Evolutionary conservation across 2,888 invertebrate species (phyloP).

Genomic region (Unio pictorum): DNA sequence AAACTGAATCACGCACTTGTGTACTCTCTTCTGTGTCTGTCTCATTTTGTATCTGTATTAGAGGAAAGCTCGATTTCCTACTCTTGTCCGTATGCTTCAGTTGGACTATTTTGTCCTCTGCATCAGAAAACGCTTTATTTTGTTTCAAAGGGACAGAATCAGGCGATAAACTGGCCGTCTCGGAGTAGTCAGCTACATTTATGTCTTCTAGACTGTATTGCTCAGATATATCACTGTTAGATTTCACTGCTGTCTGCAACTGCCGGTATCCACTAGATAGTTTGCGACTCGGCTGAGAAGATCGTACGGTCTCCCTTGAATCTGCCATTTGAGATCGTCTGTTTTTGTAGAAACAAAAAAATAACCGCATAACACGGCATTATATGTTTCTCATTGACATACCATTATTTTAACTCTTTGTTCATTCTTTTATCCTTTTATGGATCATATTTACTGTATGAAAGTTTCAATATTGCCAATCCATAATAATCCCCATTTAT

Average conservation of each 20-base stretch:
- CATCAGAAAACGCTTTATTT: slow-evolving; percentile 23
- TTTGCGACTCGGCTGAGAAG: slow-evolving; percentile 2
- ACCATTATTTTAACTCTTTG: too few relatives aligned
- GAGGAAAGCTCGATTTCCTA: slow-evolving; percentile 39
- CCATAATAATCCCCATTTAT: too few relatives aligned
- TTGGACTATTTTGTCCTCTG: slow-evolving; percentile 15
- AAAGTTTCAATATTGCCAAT: too few relatives aligned
- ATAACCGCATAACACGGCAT: too few relatives aligned
- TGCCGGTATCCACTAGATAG: too few relatives aligned
- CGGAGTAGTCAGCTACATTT: background rate
- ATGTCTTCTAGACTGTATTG: background rate
- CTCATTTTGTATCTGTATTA: slow-evolving; percentile 14
- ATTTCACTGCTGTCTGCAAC: too few relatives aligned
- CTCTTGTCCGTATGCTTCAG: slow-evolving; percentile 23
- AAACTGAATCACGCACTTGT: background rate
- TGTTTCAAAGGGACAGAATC: slow-evolving; percentile 41
- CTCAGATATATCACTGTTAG: too few relatives aligned
- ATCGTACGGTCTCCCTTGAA: slow-evolving; percentile 4
- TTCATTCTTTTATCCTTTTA: too few relatives aligned
- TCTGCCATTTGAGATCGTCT: background rate
- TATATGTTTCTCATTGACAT: too few relatives aligned
- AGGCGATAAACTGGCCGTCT: slow-evolving; percentile 17
- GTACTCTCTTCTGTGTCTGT: slow-evolving; percentile 1
- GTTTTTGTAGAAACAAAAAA: background rate
- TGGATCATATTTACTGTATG: too few relatives aligned